Percentiles rank a stretch among this genome's conserved stretches.
These are phyloP conservation scores for Paedocypris micromegethes DNA, from an alignment of 2,797 vertebrate species.

Conservation along the genomic window DNA sequence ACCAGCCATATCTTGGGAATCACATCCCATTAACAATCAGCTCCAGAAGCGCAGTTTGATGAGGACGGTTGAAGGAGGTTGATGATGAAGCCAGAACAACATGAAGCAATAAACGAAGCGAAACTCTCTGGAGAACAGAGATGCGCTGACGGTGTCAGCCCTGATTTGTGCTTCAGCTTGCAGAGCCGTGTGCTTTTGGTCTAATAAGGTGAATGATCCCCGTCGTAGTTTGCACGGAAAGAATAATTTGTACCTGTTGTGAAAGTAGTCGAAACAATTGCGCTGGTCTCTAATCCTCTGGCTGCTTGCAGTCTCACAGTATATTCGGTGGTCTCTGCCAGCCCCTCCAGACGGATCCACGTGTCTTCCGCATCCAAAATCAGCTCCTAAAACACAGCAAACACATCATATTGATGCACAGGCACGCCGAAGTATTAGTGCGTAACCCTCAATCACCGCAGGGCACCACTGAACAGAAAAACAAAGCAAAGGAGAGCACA, in stretches of 20 bases:
- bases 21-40: too few relatives aligned
- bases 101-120: too few relatives aligned
- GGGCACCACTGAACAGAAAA: slow-evolving; percentile 10
- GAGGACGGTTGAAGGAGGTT: too few relatives aligned
- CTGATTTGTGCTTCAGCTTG: slow-evolving; percentile 7
- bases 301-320: slow-evolving; percentile 86
- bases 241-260: slow-evolving; percentile 76
- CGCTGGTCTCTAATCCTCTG: slow-evolving; percentile 75
- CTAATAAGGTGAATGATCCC: neutral
- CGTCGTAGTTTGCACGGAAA: neutral
- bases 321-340: slow-evolving; percentile 88
- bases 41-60: too few relatives aligned
- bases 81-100: too few relatives aligned
- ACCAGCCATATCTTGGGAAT: too few relatives aligned
- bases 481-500: neutral
- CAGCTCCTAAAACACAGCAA: slow-evolving; percentile 75
- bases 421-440: neutral
- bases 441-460: slow-evolving; percentile 6
- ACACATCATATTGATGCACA: slow-evolving; percentile 7
- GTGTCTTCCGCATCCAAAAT: slow-evolving; percentile 95
- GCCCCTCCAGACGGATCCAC: slow-evolving; percentile 92
- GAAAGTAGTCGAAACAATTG: slow-evolving; percentile 78
- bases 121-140: neutral
- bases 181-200: neutral
- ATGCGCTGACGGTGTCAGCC: neutral